Percentiles rank a stretch among this genome's conserved stretches.
Evolutionary conservation across 2,888 invertebrate genomes (phyloP).

Genomic region (Lottia scabra): DNA sequence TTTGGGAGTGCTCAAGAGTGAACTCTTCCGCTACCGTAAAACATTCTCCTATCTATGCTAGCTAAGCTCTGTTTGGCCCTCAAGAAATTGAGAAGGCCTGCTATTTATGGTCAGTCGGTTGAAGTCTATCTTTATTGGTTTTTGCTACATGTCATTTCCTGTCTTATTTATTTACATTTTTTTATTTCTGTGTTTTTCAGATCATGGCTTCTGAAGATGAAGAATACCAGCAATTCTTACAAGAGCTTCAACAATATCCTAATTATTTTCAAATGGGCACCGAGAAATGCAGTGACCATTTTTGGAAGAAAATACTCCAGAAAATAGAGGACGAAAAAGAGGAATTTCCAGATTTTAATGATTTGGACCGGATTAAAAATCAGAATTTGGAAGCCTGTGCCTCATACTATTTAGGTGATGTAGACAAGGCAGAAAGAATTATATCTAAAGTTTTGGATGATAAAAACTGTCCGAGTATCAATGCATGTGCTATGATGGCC

Average conservation of each 20-base stretch:
- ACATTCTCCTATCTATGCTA: too few species aligned
- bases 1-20: too few species aligned
- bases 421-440: background rate
- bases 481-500: background rate
- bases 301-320: background rate
- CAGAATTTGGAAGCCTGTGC: background rate
- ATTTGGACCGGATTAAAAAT: background rate
- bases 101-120: too few species aligned
- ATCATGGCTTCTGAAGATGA: background rate
- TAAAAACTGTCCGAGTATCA: background rate
- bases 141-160: too few species aligned
- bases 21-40: too few species aligned
- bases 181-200: too few species aligned
- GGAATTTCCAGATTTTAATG: background rate
- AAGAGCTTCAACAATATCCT: background rate
- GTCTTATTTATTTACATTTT: too few species aligned
- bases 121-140: too few species aligned
- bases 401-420: background rate
- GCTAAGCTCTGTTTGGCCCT: too few species aligned
- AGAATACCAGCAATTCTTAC: background rate
- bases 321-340: background rate
- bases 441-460: background rate
- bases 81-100: too few species aligned
- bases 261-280: background rate
- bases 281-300: background rate